Evolutionary conservation across 2,797 vertebrate species (phyloP).

Genomic region (Pristis pectinata): DNA sequence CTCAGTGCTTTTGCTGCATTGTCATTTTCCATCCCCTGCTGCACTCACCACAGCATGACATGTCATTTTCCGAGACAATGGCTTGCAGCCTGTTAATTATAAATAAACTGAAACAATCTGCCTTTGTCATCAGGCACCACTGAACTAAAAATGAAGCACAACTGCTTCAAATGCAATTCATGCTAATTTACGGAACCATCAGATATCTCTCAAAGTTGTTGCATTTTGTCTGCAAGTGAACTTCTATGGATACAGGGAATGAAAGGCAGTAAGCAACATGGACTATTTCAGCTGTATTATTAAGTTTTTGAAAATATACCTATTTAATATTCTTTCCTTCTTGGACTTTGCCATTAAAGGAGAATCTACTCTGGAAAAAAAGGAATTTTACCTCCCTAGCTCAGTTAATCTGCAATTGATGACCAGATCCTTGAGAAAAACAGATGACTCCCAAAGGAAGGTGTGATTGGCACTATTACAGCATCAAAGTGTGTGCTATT

Average conservation of each 20-base stretch:
- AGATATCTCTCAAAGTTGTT: background rate
- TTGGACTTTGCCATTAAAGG: background rate
- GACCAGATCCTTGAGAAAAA: conserved; percentile 5
- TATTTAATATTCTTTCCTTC: background rate
- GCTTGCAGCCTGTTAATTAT: background rate
- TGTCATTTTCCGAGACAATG: background rate
- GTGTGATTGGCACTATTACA: background rate
- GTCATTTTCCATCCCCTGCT: background rate
- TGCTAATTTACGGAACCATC: background rate
- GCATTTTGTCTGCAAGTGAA: background rate
- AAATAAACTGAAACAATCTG: background rate
- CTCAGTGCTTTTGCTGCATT: background rate
- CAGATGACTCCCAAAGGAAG: background rate
- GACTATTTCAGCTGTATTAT: background rate
- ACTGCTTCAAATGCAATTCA: background rate
- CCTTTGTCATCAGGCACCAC: background rate
- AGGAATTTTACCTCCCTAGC: background rate
- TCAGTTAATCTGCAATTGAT: background rate
- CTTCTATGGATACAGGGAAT: background rate
- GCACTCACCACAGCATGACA: background rate
- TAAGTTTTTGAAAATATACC: background rate
- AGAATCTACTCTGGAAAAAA: background rate
- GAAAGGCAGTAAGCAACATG: background rate
- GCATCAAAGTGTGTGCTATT: background rate
- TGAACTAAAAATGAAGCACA: background rate